These are phyloP conservation scores for Sminthopsis crassicaudata DNA, from an alignment of 2,113 vertebrate species.

Conservation along the genomic window DNA sequence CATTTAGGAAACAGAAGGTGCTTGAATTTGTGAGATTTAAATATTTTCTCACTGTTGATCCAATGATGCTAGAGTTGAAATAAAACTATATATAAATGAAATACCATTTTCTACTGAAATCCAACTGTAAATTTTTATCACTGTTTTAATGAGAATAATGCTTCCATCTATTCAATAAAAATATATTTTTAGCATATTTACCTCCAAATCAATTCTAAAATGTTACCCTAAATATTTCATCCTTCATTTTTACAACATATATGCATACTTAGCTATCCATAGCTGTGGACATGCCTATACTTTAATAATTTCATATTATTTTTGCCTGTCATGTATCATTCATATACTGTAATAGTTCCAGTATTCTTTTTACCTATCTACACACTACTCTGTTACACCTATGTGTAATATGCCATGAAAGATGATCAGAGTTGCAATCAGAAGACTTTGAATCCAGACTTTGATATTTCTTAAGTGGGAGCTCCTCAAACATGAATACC, in stretches of 20 bases:
- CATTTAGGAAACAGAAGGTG: conserved; percentile 75
- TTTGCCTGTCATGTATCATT: not conserved
- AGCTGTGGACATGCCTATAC: conserved; percentile 27
- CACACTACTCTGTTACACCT: not conserved
- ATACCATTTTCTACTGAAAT: conserved; percentile 57
- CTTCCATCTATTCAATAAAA: conserved; percentile 17
- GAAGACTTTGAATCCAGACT: not conserved
- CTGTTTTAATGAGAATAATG: conserved; percentile 59
- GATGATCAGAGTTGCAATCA: not conserved
- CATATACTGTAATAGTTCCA: not conserved
- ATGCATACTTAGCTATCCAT: conserved; percentile 22
- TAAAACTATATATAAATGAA: conserved; percentile 71
- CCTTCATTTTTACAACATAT: conserved; percentile 21
- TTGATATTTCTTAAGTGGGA: not conserved
- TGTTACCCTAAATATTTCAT: conserved; percentile 3
- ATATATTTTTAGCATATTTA: conserved; percentile 15
- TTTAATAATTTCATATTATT: conserved; percentile 47
- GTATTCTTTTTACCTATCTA: not conserved
- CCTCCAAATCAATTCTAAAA: conserved; percentile 13
- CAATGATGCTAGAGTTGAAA: conserved; percentile 69
- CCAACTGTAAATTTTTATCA: conserved; percentile 52
- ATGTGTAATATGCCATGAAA: not conserved
- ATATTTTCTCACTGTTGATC: conserved; percentile 78
- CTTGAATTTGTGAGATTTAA: conserved; percentile 76
- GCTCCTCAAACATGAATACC: not conserved